Evolutionary conservation across 2,888 invertebrate species (phyloP).

Genomic region (Microctonus brassicae): DNA sequence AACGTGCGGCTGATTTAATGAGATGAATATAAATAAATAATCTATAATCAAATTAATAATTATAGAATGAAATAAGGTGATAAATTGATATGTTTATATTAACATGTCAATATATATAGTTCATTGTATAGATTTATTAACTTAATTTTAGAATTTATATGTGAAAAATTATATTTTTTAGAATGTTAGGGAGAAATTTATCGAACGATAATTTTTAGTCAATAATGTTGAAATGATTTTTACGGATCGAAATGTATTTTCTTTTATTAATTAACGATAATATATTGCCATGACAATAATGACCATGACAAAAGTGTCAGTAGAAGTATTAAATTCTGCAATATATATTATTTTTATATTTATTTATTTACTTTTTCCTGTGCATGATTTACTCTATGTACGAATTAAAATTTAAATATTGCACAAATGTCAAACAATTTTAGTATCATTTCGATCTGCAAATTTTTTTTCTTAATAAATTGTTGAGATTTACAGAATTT

Average conservation of each 20-base stretch:
- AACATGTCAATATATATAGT: background rate
- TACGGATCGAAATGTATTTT: background rate
- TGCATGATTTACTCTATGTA: too few relatives aligned
- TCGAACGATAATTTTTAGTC: too few relatives aligned
- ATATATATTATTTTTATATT: background rate
- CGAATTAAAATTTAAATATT: background rate
- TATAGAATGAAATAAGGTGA: background rate
- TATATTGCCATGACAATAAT: background rate
- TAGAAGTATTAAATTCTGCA: background rate
- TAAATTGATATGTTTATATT: background rate
- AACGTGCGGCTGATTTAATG: conserved; percentile 73
- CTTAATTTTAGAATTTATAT: background rate
- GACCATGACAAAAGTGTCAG: background rate
- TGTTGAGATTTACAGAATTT: background rate
- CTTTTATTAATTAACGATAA: too few relatives aligned
- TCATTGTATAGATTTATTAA: background rate
- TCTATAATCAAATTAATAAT: background rate
- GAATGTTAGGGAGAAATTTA: background rate
- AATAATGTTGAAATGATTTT: background rate
- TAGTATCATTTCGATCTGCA: background rate
- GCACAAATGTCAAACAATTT: background rate
- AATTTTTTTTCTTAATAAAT: background rate
- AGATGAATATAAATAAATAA: conserved; percentile 66
- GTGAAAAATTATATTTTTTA: conserved; percentile 5
- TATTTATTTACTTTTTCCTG: too few relatives aligned